Evolutionary conservation across 35 echinoderm and acorn worm genomes (phyloP).

Genomic region (Lytechinus variegatus): DNA sequence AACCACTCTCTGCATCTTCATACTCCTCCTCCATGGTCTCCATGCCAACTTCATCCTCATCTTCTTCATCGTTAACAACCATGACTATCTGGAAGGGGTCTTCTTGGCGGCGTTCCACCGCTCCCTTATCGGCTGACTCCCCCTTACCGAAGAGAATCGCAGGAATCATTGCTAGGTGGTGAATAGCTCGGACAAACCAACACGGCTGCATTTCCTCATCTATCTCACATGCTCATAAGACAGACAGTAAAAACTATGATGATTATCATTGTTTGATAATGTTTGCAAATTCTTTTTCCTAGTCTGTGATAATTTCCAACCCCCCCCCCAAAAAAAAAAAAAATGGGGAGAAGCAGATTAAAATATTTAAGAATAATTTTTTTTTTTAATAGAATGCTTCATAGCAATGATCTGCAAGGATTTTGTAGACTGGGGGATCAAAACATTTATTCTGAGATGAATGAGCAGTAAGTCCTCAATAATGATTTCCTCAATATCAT

Average conservation of each 20-base stretch:
- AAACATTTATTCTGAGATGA: too few relatives aligned
- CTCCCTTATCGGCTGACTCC: too few relatives aligned
- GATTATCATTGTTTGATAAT: not conserved
- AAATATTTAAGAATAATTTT: too few relatives aligned
- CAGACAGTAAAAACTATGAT: not conserved
- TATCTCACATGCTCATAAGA: constrained; percentile 1
- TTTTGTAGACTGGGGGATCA: not conserved
- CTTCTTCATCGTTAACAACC: not conserved
- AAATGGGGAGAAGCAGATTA: too few relatives aligned
- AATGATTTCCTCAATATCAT: too few relatives aligned
- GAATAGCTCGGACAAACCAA: constrained; percentile 42
- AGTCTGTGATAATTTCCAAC: too few relatives aligned
- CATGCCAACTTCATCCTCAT: not conserved
- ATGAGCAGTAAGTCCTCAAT: too few relatives aligned
- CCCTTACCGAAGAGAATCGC: constrained; percentile 12
- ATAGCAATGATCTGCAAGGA: not conserved
- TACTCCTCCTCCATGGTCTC: not conserved
- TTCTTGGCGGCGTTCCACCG: not conserved
- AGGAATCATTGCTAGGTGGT: constrained; percentile 32
- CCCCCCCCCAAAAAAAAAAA: too few relatives aligned
- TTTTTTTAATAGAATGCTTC: too few relatives aligned
- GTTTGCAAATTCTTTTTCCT: too few relatives aligned
- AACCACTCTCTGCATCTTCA: not conserved
- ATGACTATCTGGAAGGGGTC: not conserved
- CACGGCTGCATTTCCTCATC: not conserved